Evolutionary conservation across 1,140 invertebrate species (phyloP), one percentile per base, ranked within the genome.

Genomic region (Drosophila busckii): DNA sequence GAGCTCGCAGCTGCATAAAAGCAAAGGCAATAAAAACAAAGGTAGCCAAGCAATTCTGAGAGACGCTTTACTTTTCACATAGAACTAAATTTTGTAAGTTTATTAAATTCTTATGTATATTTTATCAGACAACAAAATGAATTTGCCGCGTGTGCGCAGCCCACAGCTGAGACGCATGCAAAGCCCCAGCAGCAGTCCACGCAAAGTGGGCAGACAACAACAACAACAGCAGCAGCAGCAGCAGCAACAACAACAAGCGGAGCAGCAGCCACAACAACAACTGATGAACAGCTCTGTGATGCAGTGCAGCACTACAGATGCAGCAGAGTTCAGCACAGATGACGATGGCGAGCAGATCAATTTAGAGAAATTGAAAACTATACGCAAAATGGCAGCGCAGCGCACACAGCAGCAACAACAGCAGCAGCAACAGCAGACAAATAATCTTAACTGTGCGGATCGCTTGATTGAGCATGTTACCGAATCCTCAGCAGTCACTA

Each of bases 401-500:
- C 83, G 87, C 3, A 42, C 70, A 7, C 68, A 70, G 20, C 42
- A 59, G 12, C 45, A 56, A 15, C 32, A 68, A 8, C 44, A 55
- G 6, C 68, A 71, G 12, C 78, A 84, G 22, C 46, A 67, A 7
- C 64, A 71, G 26, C 56, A 73, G 50, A 68, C 13, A 75, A 60
- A 67, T 6, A 64, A 22, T 31, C 46, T 64, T 2, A 73, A 64
- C 26, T 80, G 75, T 20, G n/a, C 50, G 26, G 75, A 80, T 35
- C 59, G 73, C 0, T 22, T 80, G 28, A 75, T 63, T 38, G 71
- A 85, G 34, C 76, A 82, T n/a, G 65, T 70, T 8, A 87, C 83
- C 0, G 86, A 87, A 42, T 70, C 71, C 3, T 87, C 94, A 15
- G 95, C 95, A 0, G 90, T 93, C 13, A 92, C 91, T 17, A 96